Conservation (phyloP, 2,113 vertebrate genomes). For the Campylomormyrus numenius region DNA sequence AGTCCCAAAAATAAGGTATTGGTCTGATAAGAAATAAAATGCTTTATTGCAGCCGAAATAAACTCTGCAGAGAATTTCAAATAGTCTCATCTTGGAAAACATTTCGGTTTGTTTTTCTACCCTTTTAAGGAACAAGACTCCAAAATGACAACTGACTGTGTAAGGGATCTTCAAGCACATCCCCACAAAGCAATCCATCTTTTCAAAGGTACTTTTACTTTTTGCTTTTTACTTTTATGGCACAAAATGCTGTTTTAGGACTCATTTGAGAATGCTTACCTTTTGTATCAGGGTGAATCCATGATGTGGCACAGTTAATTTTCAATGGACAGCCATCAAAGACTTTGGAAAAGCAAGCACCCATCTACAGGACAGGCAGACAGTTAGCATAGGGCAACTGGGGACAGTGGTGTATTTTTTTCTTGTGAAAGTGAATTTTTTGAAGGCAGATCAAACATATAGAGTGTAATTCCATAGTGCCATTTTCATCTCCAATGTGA, state of each 20-base stretch:
- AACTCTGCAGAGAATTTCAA: background rate
- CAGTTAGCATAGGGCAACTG: background rate
- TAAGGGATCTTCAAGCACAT: background rate
- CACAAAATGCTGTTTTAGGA: background rate
- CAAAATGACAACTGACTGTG: background rate
- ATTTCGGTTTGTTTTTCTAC: background rate
- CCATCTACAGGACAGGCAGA: slow-evolving; percentile 73
- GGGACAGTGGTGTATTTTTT: background rate
- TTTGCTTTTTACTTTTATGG: background rate
- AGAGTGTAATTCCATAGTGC: background rate
- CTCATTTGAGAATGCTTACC: slow-evolving; percentile 55
- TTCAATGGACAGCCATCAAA: slow-evolving; percentile 97
- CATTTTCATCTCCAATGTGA: background rate
- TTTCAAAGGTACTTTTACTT: background rate
- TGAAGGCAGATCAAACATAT: background rate
- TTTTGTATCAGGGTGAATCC: slow-evolving; percentile 98
- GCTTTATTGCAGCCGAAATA: background rate
- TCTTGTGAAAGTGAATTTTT: background rate
- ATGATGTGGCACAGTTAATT: slow-evolving; percentile 97
- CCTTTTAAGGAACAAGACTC: background rate
- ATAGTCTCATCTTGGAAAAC: background rate
- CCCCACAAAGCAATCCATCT: background rate
- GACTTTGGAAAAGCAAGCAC: slow-evolving; percentile 97
- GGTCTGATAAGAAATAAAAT: slow-evolving; percentile 50
- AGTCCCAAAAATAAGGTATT: slow-evolving; percentile 94